Conservation (phyloP, 2,888 invertebrate genomes). For the Scaptomyza tumidula region DNA sequence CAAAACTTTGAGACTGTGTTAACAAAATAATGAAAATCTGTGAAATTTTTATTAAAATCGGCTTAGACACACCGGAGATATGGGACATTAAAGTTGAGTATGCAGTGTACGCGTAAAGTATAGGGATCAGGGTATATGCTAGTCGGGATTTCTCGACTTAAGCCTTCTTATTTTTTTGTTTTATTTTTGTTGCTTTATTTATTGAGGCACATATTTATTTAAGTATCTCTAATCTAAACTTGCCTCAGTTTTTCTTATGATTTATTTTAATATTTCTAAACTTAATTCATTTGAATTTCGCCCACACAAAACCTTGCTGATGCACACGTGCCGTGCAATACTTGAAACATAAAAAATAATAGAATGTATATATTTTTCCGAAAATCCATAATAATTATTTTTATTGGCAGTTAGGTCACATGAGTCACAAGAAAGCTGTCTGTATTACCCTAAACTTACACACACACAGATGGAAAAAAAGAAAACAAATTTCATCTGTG, state of each 20-base stretch:
- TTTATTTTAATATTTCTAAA: constrained; percentile 1
- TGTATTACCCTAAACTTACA: constrained; percentile 22
- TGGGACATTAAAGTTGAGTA: too few relatives aligned
- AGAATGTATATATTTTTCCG: background rate
- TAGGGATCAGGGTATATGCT: too few relatives aligned
- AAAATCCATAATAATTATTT: constrained; percentile 52
- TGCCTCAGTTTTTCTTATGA: background rate
- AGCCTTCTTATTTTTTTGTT: too few relatives aligned
- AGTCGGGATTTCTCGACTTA: too few relatives aligned
- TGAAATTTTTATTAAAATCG: too few relatives aligned
- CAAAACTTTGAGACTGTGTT: too few relatives aligned
- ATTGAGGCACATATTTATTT: background rate
- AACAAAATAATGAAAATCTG: too few relatives aligned
- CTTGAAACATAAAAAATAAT: background rate
- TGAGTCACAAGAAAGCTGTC: constrained; percentile 36
- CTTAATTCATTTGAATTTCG: constrained; percentile 4
- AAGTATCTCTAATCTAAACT: background rate
- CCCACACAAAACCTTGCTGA: background rate
- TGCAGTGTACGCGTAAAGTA: too few relatives aligned
- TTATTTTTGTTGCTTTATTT: too few relatives aligned
- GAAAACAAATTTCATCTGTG: constrained; percentile 29
- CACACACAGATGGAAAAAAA: background rate
- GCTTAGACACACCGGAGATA: too few relatives aligned
- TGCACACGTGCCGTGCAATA: constrained; percentile 11
- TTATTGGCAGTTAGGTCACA: constrained; percentile 34